These are phyloP conservation scores for Tyria jacobaeae DNA, from an alignment of 2,888 invertebrate species.

Conservation along the genomic window DNA sequence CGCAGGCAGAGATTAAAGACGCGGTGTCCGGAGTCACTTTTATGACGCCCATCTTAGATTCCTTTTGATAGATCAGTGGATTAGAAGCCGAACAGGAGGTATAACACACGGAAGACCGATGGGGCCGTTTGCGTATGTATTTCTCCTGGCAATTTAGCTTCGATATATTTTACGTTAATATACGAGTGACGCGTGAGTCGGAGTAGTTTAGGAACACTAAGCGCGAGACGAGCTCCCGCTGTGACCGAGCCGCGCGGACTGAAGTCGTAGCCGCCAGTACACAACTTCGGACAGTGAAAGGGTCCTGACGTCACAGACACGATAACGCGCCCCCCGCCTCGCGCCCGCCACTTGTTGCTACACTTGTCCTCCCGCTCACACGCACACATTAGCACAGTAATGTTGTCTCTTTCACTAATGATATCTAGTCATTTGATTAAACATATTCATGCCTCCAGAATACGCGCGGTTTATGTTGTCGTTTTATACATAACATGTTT, in stretches of 20 bases:
- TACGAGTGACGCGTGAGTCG: slow-evolving; percentile 73
- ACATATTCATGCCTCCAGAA: slow-evolving; percentile 58
- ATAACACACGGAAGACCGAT: slow-evolving; percentile 72
- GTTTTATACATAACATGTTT: slow-evolving; percentile 57
- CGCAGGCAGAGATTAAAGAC: slow-evolving; percentile 79
- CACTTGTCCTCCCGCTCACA: slow-evolving; percentile 63
- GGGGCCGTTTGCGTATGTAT: slow-evolving; percentile 72
- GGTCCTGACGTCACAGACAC: slow-evolving; percentile 86
- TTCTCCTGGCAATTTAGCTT: slow-evolving; percentile 55
- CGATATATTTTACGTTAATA: slow-evolving; percentile 54
- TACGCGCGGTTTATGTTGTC: slow-evolving; percentile 53
- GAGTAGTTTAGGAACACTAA: slow-evolving; percentile 69
- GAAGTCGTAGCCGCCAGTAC: slow-evolving; percentile 55
- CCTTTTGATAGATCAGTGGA: slow-evolving; percentile 26
- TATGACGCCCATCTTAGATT: slow-evolving; percentile 76
- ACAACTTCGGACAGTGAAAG: slow-evolving; percentile 82
- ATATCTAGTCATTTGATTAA: slow-evolving; percentile 65
- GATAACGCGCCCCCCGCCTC: slow-evolving; percentile 76
- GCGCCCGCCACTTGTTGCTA: slow-evolving; percentile 78
- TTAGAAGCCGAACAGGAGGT: slow-evolving; percentile 41
- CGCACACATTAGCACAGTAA: slow-evolving; percentile 51
- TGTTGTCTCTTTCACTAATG: slow-evolving; percentile 70
- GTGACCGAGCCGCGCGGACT: slow-evolving; percentile 86
- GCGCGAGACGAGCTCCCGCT: slow-evolving; percentile 80
- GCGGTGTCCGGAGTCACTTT: slow-evolving; percentile 80